Evolutionary conservation across 2,888 invertebrate species (phyloP).

Genomic region (Pharmacophagus antenor): DNA sequence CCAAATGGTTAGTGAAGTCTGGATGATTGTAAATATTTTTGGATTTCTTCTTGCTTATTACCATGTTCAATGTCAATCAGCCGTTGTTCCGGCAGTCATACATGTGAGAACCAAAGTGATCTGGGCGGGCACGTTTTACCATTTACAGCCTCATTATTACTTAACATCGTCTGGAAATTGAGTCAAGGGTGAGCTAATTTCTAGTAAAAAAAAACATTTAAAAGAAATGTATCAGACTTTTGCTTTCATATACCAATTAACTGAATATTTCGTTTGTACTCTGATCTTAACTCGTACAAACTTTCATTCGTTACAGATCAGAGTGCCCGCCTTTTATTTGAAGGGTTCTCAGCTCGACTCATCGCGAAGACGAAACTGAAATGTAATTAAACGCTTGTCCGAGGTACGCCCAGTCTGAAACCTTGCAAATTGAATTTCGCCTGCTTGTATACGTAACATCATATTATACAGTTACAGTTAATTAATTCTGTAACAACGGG

Average conservation of each 20-base stretch:
- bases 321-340: slow-evolving; percentile 3
- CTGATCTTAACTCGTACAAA: too few species aligned
- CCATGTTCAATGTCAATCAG: too few species aligned
- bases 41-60: too few species aligned
- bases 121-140: too few species aligned
- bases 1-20: too few species aligned
- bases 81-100: too few species aligned
- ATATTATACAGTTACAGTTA: slow-evolving; percentile 2
- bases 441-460: slow-evolving; percentile 6
- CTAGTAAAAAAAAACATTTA: not conserved
- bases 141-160: too few species aligned
- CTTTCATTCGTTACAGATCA: slow-evolving; percentile 6
- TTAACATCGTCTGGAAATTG: too few species aligned
- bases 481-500: slow-evolving; percentile 2
- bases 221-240: not conserved
- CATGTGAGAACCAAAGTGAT: too few species aligned
- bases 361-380: slow-evolving; percentile 13
- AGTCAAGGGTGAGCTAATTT: not conserved
- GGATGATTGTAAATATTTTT: too few species aligned
- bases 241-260: not conserved
- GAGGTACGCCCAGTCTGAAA: slow-evolving; percentile 9
- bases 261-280: slow-evolving; percentile 9
- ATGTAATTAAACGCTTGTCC: slow-evolving; percentile 25
- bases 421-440: slow-evolving; percentile 19
- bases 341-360: not conserved